Evolutionary conservation across 2,113 vertebrate genomes (phyloP), one percentile per base, ranked within the genome.

Genomic region (Alligator mississippiensis): DNA sequence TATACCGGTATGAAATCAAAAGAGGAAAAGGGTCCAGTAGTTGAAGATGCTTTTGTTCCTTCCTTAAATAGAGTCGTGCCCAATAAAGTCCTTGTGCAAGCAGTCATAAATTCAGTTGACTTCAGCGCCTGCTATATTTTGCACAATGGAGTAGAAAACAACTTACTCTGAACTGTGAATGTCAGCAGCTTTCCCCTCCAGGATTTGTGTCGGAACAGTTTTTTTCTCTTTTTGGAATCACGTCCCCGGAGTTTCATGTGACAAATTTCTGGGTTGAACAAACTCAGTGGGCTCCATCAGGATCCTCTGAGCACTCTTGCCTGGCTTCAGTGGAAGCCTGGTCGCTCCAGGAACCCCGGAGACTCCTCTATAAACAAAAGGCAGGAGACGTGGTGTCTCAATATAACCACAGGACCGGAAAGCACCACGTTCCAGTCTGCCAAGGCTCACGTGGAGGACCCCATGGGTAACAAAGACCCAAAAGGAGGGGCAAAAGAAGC

Each of bases 221-320:
- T 91, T 92, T 92, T 54, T 90, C 79, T 82, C 87, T 82, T 34
- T 81, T 84, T 64, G 63, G 80, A 91, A 81, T 78, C 82, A 79
- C 84, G 91, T 80, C 54, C 82, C 88, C 81, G 76, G 89, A 87
- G 25, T 85, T 95, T 82, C 92, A 66, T 76, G 90, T 34, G 87
- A 54, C 47, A 47, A 47, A 14, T 88, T 96, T 93, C 84, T 91
- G 4, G 75, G 94, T 82, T 27, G 80, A 90, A 94, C 63, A 85
- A 84, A 82, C 82, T 87, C 77, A 3, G 58, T 84, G 88, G 91
- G 27, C 91, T 60, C 77, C 90, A 88, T 93, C 88, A 96, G 38
- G 57, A 22, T 2, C 3, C 55, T 83, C 91, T 88, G 81, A 88
- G 68, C 68, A 47, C 62, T 30, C 6, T 47, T 84, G 24, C 85